Conservation (phyloP, 2,888 invertebrate genomes). For the Beris morrisii region DNA sequence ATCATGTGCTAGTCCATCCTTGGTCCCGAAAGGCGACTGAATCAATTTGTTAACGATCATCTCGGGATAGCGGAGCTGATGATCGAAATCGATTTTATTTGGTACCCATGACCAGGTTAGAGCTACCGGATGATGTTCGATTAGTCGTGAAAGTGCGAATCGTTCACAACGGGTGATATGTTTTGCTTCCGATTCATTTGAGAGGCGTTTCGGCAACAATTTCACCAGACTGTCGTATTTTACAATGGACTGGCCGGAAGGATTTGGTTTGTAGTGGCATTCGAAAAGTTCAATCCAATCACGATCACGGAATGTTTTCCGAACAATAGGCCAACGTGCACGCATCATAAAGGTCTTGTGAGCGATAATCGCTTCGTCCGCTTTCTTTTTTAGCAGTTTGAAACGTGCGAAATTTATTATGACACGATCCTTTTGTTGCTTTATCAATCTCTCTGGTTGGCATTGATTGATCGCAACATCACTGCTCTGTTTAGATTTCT, state of each 20-base stretch:
- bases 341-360: slow-evolving; percentile 20
- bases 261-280: not conserved
- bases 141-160: slow-evolving; percentile 5
- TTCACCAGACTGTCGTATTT: not conserved
- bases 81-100: slow-evolving; percentile 19
- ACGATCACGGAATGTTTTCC: slow-evolving; percentile 7
- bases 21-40: slow-evolving; percentile 13
- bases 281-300: slow-evolving; percentile 22
- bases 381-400: slow-evolving; percentile 10
- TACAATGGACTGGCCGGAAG: not conserved
- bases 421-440: too few relatives aligned
- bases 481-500: too few relatives aligned
- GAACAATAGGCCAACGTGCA: slow-evolving; percentile 22
- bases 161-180: slow-evolving; percentile 17
- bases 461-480: too few relatives aligned
- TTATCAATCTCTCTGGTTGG: too few relatives aligned
- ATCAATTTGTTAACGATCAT: slow-evolving; percentile 20
- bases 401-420: slow-evolving; percentile 1
- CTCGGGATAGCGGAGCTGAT: not conserved
- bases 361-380: not conserved
- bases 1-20: slow-evolving; percentile 4
- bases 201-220: slow-evolving; percentile 4
- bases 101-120: slow-evolving; percentile 22
- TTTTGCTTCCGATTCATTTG: not conserved
- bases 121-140: slow-evolving; percentile 8